Base-by-base conservation (phyloP, 2,113 vertebrate species). In the Prionailurus viverrinus region DNA sequence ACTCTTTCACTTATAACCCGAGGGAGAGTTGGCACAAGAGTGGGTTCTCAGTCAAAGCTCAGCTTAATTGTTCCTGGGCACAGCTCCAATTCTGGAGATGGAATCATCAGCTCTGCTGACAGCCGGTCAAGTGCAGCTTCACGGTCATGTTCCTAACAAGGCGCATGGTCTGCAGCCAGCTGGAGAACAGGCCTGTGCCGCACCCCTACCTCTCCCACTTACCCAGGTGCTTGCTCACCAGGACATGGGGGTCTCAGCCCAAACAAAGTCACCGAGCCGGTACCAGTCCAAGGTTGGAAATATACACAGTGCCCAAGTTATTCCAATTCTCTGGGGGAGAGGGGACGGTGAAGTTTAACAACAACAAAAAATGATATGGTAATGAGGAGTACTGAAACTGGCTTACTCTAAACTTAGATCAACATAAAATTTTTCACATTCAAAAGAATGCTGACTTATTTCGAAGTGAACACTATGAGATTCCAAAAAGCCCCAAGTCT, bases 21-120 rank as follows among this genome's bases (percentile, higher is more conserved):
- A 66, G 71, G 65, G 3, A 29, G n/a, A 69, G 84, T 3, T 97
- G 96, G 86, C 88, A 85, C 51, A 68, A 94, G 27, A 73, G 15
- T 11, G 18, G 51, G 76, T 73, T 58, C 82, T 79, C 36, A 33
- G 31, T 66, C 86, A 94, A 31, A 68, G 76, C 66, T 61, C 36
- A 66, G 85, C 31, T 89, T 93, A 89, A 33, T 39, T 81, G 69
- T 63, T 85, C 73, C 74, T 36, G 80, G 85, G 84, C 53, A 36
- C 7, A 27, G 61, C 69, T 86, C 86, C 94, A 94, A 3, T 1
- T 41, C 66, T 53, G 25, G 2, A 73, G 82, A 91, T 18, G 68
- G 84, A 71, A 86, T 91, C 63, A 89, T 92, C n/a, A 83, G 82
- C 73, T 65, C 68, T n/a, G 66, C 1, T 13, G 51, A 94, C 53